Conservation (phyloP, 2,888 invertebrate genomes). For the Stratiomys singularior region DNA sequence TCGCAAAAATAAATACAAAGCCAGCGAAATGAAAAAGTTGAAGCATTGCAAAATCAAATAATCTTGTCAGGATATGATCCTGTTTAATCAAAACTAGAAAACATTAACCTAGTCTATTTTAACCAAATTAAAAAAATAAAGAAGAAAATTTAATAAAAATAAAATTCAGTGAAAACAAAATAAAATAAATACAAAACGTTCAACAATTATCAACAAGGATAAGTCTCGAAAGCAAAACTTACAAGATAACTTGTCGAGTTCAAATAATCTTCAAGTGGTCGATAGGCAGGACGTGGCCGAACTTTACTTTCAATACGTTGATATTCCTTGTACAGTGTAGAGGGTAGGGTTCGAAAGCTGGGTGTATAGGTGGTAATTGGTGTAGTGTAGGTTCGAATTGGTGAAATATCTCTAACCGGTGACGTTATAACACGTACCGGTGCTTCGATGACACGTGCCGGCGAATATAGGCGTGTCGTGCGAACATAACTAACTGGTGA, state of each 20-base stretch:
- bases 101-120: not conserved
- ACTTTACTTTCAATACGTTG: slow-evolving; percentile 75
- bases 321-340: slow-evolving; percentile 74
- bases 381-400: slow-evolving; percentile 56
- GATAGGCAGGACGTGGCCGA: slow-evolving; percentile 71
- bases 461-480: slow-evolving; percentile 57
- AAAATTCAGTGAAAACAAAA: not conserved
- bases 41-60: slow-evolving; percentile 24
- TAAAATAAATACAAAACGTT: not conserved
- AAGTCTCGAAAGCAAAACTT: slow-evolving; percentile 62
- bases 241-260: slow-evolving; percentile 81
- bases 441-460: slow-evolving; percentile 60
- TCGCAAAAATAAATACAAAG: not conserved
- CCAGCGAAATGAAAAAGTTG: slow-evolving; percentile 22
- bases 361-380: slow-evolving; percentile 44
- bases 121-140: slow-evolving; percentile 20
- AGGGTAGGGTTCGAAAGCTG: slow-evolving; percentile 67
- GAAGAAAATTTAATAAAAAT: not conserved
- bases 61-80: not conserved
- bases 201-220: slow-evolving; percentile 10
- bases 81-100: not conserved
- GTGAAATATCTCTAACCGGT: slow-evolving; percentile 53
- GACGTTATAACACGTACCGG: slow-evolving; percentile 55
- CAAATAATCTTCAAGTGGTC: slow-evolving; percentile 80
- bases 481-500: slow-evolving; percentile 62